phyloP scores from a whole-genome alignment of 2,113 vertebrate species.

The Reinhardtius hippoglossoides region DNA sequence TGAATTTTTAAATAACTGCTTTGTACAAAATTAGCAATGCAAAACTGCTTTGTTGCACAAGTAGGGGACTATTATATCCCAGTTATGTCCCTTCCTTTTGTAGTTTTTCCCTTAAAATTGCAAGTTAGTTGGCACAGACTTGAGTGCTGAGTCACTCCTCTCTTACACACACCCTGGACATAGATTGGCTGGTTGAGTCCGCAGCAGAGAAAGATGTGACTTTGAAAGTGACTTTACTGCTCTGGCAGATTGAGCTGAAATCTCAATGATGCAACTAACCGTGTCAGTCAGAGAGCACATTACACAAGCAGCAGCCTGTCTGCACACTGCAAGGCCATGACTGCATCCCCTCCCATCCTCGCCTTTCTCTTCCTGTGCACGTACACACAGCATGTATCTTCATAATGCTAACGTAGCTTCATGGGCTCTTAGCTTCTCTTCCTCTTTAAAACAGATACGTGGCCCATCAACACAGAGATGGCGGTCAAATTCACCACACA shows the following conservation, averaged over 20 bases:
- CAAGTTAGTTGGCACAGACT: background rate
- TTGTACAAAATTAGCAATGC: no score
- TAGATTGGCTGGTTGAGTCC: background rate
- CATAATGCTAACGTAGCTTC: background rate
- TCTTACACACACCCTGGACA: constrained; percentile 40
- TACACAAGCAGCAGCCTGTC: constrained; percentile 14
- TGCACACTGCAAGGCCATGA: constrained; percentile 25
- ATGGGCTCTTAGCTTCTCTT: no score
- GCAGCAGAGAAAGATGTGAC: no score
- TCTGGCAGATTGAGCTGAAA: background rate
- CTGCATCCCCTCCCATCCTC: constrained; percentile 57
- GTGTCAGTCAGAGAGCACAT: no score
- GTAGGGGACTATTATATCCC: background rate
- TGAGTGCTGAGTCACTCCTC: constrained; percentile 60
- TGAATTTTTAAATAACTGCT: no score
- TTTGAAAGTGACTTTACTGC: accelerated
- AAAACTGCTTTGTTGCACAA: no score
- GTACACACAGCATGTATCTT: background rate
- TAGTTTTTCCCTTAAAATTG: constrained; percentile 9
- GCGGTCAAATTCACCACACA: background rate
- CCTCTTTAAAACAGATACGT: background rate
- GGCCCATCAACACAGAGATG: background rate
- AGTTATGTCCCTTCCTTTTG: background rate
- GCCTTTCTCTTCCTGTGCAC: constrained; percentile 18
- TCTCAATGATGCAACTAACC: no score